Evolutionary conservation across 2,113 vertebrate genomes (phyloP).

Genomic region (Cynopterus brachyotis): DNA sequence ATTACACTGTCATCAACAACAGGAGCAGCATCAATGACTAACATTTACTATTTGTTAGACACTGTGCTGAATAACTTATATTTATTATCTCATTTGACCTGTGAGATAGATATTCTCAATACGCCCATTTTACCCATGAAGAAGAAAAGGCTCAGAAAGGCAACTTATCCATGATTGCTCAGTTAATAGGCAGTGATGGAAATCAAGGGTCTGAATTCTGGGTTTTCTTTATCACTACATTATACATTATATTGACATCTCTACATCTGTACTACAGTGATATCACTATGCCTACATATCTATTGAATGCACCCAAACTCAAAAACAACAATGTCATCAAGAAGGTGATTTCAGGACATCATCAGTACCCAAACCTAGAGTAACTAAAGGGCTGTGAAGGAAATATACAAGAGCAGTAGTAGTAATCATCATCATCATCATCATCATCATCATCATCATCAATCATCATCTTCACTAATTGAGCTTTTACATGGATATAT

Average conservation of each 20-base stretch:
- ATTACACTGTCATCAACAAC: neutral
- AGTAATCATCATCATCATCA: neutral
- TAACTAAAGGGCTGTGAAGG: neutral
- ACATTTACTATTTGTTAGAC: neutral
- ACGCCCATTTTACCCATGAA: neutral
- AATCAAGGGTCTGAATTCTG: neutral
- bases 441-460: too few relatives aligned
- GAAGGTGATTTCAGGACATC: neutral
- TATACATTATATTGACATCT: neutral
- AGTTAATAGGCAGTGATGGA: neutral
- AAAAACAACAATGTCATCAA: neutral
- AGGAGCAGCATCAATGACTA: neutral
- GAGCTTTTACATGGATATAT: neutral
- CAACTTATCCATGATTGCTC: neutral
- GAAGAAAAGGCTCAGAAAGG: neutral
- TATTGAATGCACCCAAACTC: neutral
- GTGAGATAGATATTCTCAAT: neutral
- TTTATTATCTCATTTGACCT: neutral
- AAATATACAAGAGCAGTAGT: neutral
- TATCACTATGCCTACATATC: neutral
- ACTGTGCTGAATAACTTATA: neutral
- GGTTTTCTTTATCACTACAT: neutral
- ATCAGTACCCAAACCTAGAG: neutral
- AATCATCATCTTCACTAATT: neutral
- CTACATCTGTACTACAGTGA: neutral